Base-by-base conservation (phyloP, 2,888 invertebrate species). In the Biston stratarius region DNA sequence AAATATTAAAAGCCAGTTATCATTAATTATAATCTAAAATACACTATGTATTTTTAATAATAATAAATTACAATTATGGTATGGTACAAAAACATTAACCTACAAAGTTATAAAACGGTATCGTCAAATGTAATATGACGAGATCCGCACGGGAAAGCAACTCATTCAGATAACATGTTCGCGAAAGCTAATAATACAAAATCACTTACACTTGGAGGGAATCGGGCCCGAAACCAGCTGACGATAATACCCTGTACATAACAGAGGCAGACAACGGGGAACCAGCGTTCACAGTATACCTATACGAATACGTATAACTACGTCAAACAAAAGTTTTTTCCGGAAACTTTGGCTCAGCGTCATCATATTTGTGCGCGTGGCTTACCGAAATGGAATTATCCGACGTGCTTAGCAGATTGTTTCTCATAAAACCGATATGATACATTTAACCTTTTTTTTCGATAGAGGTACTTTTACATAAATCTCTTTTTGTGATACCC, bases 201-300 rank as follows among this genome's bases (percentile, higher is more conserved):
- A 67, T 69, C 66, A 67, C 67, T 68, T 70, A 52, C 61, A 70
- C 58, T 42, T 61, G 59, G 47, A 69, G 68, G 56, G 77, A 74
- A 74, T 73, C 71, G 73, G 72, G 70, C 71, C 56, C 74, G 74
- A 74, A 77, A 74, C 74, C 81, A 74, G 81, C 76, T 82, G 83
- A 67, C 70, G 73, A 81, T 80, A 82, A 83, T 79, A 75, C 74
- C 75, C 70, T 74, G 76, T 75, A 75, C 72, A 70, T 77, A 77
- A 59, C 33, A 44, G 33, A n/a, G 49, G 76, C 69, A 68, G 74
- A 64, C 72, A 74, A 69, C 67, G 72, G 70, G 72, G 70, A 49
- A 73, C 67, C 59, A 61, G 62, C 61, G 45, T 64, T 61, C 55
- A 69, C 49, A 69, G 71, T 68, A 74, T 74, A 63, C 24, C 24